phyloP scores from a whole-genome alignment of 2,113 vertebrate genomes.

The Syngnathus typhle region DNA sequence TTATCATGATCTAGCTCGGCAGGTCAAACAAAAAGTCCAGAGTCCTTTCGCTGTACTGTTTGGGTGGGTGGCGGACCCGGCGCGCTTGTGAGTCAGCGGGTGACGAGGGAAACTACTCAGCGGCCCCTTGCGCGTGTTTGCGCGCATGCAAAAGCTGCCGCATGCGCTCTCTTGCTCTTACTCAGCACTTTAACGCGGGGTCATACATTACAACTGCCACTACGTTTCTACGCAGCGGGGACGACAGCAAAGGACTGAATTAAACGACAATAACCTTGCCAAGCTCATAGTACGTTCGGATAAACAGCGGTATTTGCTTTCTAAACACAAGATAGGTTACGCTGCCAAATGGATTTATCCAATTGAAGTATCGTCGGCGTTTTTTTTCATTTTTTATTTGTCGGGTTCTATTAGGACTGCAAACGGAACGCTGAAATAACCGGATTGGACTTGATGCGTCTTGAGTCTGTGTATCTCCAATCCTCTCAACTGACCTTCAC shows the following conservation, averaged over 20 bases:
- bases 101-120: not conserved
- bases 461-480: conserved; percentile 29
- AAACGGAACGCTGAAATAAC: conserved; percentile 16
- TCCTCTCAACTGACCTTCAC: conserved; percentile 64
- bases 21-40: not conserved
- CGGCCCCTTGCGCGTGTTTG: not conserved
- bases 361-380: conserved; percentile 20
- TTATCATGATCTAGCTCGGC: not conserved
- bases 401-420: conserved; percentile 53
- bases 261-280: not conserved
- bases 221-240: not conserved
- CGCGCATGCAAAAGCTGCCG: not conserved
- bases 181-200: conserved; percentile 5
- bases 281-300: conserved; percentile 17
- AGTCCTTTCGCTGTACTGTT: not conserved
- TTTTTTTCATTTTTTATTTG: conserved; percentile 18
- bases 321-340: conserved; percentile 15
- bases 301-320: conserved; percentile 22
- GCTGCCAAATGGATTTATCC: conserved; percentile 40
- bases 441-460: not conserved
- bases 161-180: conserved; percentile 2
- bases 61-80: not conserved
- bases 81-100: not conserved
- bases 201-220: not conserved
- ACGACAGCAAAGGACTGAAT: not conserved